Percentiles rank a stretch among this genome's conserved stretches.
Conservation (phyloP, 1,140 invertebrate genomes). For the Drusus annulatus region DNA sequence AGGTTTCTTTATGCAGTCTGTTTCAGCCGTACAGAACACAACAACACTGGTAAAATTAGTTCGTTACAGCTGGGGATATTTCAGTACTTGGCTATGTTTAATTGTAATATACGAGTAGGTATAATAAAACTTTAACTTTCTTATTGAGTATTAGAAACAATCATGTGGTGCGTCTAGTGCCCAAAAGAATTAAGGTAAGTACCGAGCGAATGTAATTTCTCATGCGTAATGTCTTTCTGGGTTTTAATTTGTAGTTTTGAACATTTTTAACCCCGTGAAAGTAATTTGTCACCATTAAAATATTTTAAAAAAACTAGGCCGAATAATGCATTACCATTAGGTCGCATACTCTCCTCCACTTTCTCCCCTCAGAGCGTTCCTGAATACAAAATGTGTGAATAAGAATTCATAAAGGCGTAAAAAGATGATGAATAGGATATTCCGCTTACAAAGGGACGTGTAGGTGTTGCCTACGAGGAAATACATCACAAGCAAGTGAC, state of each 20-base stretch:
- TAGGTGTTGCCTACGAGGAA: slow-evolving; percentile 51
- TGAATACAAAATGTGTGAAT: slow-evolving; percentile 56
- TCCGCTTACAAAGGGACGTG: slow-evolving; percentile 54
- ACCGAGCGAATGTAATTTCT: too few relatives aligned
- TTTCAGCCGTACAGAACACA: background rate
- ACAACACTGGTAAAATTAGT: background rate
- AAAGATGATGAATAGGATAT: slow-evolving; percentile 60
- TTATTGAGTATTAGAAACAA: too few relatives aligned
- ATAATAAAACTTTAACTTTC: too few relatives aligned
- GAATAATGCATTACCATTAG: slow-evolving; percentile 46
- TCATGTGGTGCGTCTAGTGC: too few relatives aligned
- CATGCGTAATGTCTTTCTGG: background rate
- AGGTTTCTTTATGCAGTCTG: background rate
- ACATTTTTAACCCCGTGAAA: background rate
- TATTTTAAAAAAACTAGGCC: slow-evolving; percentile 3
- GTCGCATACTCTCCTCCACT: slow-evolving; percentile 23
- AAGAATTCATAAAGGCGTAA: slow-evolving; percentile 58
- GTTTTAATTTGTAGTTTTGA: background rate
- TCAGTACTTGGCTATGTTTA: too few relatives aligned
- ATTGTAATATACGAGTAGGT: too few relatives aligned
- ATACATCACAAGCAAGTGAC: slow-evolving; percentile 57
- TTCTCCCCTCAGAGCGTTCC: slow-evolving; percentile 38
- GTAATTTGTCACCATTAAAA: slow-evolving; percentile 31
- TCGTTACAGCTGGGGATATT: too few relatives aligned
- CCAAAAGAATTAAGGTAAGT: too few relatives aligned